Conservation (phyloP, 2,113 vertebrate species). For the Cavia porcellus region DNA sequence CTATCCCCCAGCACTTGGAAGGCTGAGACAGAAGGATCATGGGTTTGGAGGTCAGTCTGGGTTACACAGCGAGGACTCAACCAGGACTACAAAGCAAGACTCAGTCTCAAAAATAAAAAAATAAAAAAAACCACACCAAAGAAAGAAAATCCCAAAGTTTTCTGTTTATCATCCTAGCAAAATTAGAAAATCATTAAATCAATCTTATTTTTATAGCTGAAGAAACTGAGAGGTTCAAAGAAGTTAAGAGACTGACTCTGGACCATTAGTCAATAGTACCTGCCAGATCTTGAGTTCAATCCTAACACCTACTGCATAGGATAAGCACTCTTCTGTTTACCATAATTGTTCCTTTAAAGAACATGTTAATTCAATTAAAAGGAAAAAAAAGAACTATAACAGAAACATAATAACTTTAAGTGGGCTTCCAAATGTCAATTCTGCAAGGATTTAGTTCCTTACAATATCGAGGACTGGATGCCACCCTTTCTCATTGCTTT, state of each 20-base stretch:
- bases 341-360: constrained; percentile 25
- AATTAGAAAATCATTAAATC: constrained; percentile 12
- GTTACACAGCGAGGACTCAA: neutral
- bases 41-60: neutral
- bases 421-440: neutral
- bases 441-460: constrained; percentile 31
- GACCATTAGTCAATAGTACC: neutral
- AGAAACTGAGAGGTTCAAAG: neutral
- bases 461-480: neutral
- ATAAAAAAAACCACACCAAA: neutral
- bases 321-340: neutral
- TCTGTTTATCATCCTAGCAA: neutral
- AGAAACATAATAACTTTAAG: constrained; percentile 1
- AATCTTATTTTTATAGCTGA: constrained; percentile 16
- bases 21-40: neutral
- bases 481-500: neutral
- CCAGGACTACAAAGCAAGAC: neutral
- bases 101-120: neutral
- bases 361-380: constrained; percentile 21
- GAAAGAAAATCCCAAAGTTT: neutral
- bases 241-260: neutral
- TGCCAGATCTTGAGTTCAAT: neutral
- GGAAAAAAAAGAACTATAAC: neutral
- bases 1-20: neutral
- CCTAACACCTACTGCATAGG: neutral